Evolutionary conservation across 1,140 invertebrate species (phyloP).

Genomic region (Drosophila albomicans): DNA sequence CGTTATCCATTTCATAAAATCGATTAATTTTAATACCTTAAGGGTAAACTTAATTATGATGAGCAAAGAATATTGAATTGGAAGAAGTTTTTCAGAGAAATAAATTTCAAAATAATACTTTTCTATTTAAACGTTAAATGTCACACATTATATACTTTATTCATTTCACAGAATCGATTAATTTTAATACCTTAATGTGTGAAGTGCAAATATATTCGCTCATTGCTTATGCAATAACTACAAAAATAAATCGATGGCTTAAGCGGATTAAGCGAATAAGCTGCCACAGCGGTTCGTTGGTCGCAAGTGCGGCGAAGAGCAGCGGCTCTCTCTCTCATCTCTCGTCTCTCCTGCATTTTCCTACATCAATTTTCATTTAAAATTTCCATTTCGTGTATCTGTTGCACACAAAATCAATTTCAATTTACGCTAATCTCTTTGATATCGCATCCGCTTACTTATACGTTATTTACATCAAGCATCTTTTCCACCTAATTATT

Average conservation of each 20-base stretch:
- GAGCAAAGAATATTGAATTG: too few species aligned
- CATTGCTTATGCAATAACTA: conserved; percentile 38
- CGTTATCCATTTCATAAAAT: too few species aligned
- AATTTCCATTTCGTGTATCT: conserved; percentile 32
- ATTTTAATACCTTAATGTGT: conserved; percentile 21
- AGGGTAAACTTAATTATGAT: too few species aligned
- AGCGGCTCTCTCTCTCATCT: neutral
- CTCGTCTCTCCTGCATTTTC: neutral
- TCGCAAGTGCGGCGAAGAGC: neutral
- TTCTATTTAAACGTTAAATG: too few species aligned
- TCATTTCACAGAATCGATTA: too few species aligned
- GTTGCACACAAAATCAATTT: conserved; percentile 53
- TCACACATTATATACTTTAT: too few species aligned
- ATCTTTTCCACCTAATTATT: conserved; percentile 26
- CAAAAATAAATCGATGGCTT: conserved; percentile 49
- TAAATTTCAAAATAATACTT: too few species aligned
- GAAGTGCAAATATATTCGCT: conserved; percentile 9
- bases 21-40: too few species aligned
- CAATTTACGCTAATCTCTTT: conserved; percentile 57
- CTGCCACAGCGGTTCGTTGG: neutral
- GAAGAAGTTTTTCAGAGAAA: too few species aligned
- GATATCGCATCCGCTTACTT: conserved; percentile 10
- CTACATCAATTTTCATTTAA: conserved; percentile 57
- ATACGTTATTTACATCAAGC: conserved; percentile 2
- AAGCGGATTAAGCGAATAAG: conserved; percentile 39